These are phyloP conservation scores for Dynastes maya DNA, from an alignment of 2,888 invertebrate genomes.

Conservation along the genomic window DNA sequence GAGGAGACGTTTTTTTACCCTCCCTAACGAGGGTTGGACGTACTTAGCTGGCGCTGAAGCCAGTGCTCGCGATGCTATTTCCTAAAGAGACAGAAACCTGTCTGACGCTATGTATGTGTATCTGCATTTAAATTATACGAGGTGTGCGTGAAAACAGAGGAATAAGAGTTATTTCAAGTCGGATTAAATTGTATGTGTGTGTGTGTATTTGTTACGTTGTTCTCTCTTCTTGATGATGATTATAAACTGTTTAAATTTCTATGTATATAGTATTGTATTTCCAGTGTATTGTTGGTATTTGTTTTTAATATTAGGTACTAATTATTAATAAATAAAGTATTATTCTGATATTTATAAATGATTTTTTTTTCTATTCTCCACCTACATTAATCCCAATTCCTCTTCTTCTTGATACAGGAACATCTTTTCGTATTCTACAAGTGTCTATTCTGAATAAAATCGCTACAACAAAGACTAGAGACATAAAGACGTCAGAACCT, in stretches of 20 bases:
- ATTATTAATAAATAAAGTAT: slow-evolving; percentile 36
- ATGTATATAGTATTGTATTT: slow-evolving; percentile 9
- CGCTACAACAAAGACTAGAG: no score
- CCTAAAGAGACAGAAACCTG: slow-evolving; percentile 28
- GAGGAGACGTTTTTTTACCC: slow-evolving; percentile 37
- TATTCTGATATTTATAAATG: slow-evolving; percentile 17
- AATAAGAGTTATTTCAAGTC: background rate
- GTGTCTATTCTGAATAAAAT: no score
- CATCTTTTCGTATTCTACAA: no score
- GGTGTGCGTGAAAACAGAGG: slow-evolving; percentile 1
- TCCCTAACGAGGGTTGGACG: slow-evolving; percentile 40
- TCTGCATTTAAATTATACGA: slow-evolving; percentile 21
- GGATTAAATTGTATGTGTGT: no score
- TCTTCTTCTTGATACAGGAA: background rate
- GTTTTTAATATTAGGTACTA: slow-evolving; percentile 9
- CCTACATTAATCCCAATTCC: background rate
- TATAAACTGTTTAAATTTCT: background rate
- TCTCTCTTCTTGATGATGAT: background rate
- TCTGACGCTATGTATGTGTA: slow-evolving; percentile 32
- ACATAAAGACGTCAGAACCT: no score
- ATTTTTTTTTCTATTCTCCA: slow-evolving; percentile 19
- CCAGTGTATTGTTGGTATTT: background rate
- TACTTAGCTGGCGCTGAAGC: slow-evolving; percentile 21
- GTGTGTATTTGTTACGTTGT: background rate
- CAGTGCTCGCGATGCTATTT: slow-evolving; percentile 15